Evolutionary conservation across 1,140 invertebrate genomes (phyloP).

Genomic region (Sarcophaga peregrina): DNA sequence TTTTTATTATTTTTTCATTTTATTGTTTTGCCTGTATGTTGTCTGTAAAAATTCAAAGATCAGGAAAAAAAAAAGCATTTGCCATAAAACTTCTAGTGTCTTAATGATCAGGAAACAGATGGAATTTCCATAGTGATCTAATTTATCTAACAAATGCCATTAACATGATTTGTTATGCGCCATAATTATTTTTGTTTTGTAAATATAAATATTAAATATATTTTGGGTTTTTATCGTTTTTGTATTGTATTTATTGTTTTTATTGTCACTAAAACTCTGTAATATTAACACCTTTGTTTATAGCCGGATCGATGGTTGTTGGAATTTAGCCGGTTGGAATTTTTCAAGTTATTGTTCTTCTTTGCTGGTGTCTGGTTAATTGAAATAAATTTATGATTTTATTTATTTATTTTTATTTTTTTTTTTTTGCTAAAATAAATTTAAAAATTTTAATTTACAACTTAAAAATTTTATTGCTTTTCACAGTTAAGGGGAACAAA

Average conservation of each 20-base stretch:
- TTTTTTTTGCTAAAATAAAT: background rate
- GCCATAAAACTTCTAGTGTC: background rate
- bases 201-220: background rate
- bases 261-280: background rate
- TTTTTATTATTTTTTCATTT: background rate
- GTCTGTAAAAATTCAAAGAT: background rate
- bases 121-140: conserved; percentile 26
- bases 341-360: background rate
- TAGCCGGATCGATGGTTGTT: background rate
- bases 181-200: background rate
- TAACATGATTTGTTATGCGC: background rate
- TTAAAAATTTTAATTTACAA: no score
- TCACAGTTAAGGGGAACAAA: no score
- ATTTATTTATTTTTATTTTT: background rate
- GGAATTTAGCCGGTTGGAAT: background rate
- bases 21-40: background rate
- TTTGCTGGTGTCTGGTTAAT: background rate
- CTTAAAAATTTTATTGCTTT: no score
- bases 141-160: background rate
- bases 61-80: background rate
- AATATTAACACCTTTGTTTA: background rate
- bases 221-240: conserved; percentile 8
- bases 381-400: conserved; percentile 2
- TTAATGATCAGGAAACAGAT: conserved; percentile 10
- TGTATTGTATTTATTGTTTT: background rate